Base-by-base conservation (phyloP, 2,113 vertebrate species). In the Gymnorhina tibicen region DNA sequence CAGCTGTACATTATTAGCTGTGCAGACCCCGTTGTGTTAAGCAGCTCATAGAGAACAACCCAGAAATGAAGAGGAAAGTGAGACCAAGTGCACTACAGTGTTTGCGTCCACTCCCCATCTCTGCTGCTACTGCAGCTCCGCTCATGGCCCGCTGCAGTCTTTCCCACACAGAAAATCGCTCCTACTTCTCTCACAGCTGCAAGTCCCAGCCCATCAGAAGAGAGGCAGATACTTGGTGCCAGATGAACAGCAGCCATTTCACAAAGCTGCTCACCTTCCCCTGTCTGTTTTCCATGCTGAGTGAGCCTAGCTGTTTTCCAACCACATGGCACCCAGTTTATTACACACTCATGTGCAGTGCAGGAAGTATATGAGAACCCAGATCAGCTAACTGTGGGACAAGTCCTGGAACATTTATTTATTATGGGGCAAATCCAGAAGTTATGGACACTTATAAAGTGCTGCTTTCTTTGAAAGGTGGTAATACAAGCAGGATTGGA, bases 321-420 rank as follows among this genome's bases (percentile, higher is more conserved):
- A 62, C 6, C 13, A 16, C 16, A 12, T 4, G 64, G 64, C 58
- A 32, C 42, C 3, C 46, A 58, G 13, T 5, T 67, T 32, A n/a
- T 58, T n/a, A 58, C 1, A 63, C 6, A 30, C 24, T 66, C 41
- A 18, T 0, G 0, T 21, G 14, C 21, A 66, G 16, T 13, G 26
- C 26, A 60, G 39, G 32, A 81, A 84, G 26, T 7, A 18, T 33
- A 35, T 19, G 64, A 58, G 44, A 86, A 52, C 12, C 13, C 32
- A 37, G 17, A 17, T 32, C 47, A 92, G 37, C 13, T 18, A 58
- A 73, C 26, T 26, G 60, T 7, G 15, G 20, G 52, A 58, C 24
- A 72, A 53, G 7, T 41, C 39, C 52, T 67, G 41, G 11, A 66
- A 52, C 5, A 46, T 12, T 52, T 26, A 16, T 68, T 77, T 49